A percentile compares a stretch with the other conserved stretches of the same genome.
phyloP scores from a whole-genome alignment of 2,113 vertebrate genomes.

The Ondatra zibethicus region DNA sequence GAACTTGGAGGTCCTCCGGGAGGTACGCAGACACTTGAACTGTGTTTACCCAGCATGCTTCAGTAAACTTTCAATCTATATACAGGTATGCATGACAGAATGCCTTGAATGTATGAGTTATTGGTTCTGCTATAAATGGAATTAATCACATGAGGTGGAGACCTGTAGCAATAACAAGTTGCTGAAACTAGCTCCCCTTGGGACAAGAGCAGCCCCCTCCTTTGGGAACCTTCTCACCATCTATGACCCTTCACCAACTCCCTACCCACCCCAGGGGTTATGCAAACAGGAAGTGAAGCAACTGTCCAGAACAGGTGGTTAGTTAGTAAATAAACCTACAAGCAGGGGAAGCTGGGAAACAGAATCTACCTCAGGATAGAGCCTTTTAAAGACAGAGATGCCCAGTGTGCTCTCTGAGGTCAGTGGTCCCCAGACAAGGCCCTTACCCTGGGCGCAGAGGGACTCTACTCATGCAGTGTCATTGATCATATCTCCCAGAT shows the following conservation, averaged over 20 bases:
- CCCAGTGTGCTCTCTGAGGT: background rate
- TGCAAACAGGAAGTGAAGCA: background rate
- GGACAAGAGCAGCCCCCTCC: background rate
- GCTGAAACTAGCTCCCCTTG: background rate
- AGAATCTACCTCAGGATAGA: background rate
- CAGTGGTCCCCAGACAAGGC: no score
- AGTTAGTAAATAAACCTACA: background rate
- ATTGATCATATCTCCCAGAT: accelerated
- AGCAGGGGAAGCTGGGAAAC: background rate
- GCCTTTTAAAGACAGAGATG: background rate
- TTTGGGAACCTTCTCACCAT: background rate
- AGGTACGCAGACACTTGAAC: background rate
- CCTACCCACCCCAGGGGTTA: background rate
- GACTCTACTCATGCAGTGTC: accelerated
- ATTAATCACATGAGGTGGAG: constrained; percentile 52
- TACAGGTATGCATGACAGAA: constrained; percentile 73
- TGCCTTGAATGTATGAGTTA: constrained; percentile 67
- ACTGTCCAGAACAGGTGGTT: background rate
- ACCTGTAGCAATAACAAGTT: background rate
- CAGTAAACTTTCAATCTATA: constrained; percentile 70
- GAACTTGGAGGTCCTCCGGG: constrained; percentile 49
- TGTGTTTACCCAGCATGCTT: constrained; percentile 69
- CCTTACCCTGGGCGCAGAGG: background rate
- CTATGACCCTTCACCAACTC: accelerated
- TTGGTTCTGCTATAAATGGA: constrained; percentile 71